Percentiles rank a stretch among this genome's conserved stretches.
phyloP scores from a whole-genome alignment of 1,140 invertebrate species.

The Tetramorium simillimum region DNA sequence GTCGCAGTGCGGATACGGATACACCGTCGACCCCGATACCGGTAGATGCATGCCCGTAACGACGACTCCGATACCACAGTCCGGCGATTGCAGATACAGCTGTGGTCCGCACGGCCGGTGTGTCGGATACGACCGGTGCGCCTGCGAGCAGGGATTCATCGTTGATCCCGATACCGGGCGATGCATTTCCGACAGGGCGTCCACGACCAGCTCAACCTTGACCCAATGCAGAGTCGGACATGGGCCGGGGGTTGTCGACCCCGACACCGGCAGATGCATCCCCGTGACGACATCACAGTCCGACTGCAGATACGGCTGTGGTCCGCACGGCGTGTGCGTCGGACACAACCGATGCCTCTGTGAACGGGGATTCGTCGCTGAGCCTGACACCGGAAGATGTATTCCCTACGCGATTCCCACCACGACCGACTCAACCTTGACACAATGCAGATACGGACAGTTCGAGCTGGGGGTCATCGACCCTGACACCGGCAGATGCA shows the following conservation, averaged over 20 bases:
- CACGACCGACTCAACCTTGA: too few species aligned
- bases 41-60: constrained; percentile 58
- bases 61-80: background rate
- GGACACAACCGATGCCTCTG: constrained; percentile 83
- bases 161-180: constrained; percentile 57
- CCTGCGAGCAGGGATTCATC: constrained; percentile 70
- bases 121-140: constrained; percentile 83
- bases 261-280: constrained; percentile 63
- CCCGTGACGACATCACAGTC: background rate
- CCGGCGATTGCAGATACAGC: constrained; percentile 40
- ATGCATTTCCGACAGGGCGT: constrained; percentile 46
- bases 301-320: constrained; percentile 55
- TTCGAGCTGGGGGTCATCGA: constrained; percentile 25
- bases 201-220: background rate
- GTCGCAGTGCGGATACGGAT: constrained; percentile 73
- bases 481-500: constrained; percentile 62
- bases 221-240: background rate
- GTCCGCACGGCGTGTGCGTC: constrained; percentile 59
- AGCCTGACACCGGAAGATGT: constrained; percentile 61
- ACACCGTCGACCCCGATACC: constrained; percentile 58
- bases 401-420: background rate
- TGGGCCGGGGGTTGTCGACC: constrained; percentile 37
- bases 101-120: constrained; percentile 70
- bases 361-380: constrained; percentile 61
- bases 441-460: too few species aligned